These are phyloP conservation scores for Mesodorylaimus sp. DNA, from an alignment of 2,888 invertebrate species.

Conservation along the genomic window DNA sequence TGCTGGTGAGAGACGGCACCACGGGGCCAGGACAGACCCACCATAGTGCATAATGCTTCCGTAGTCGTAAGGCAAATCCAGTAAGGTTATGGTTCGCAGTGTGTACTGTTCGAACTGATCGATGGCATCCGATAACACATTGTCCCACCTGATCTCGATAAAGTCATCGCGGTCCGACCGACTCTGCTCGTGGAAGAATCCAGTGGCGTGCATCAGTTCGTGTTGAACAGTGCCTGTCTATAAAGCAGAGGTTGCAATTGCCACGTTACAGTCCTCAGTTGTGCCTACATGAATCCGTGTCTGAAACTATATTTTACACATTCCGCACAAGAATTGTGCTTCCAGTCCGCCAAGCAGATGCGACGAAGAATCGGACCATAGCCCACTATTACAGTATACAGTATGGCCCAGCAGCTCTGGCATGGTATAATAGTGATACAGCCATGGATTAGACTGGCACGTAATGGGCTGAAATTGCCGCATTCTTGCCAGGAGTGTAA, in stretches of 20 bases:
- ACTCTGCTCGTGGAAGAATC: constrained; percentile 24
- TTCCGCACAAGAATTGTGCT: no score
- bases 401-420: no score
- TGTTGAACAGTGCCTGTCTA: constrained; percentile 18
- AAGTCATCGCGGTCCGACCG: background rate
- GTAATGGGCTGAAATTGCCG: no score
- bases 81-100: background rate
- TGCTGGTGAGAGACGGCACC: constrained; percentile 20
- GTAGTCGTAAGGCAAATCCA: constrained; percentile 3
- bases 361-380: no score
- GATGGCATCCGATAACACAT: background rate
- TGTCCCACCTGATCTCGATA: background rate
- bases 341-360: no score
- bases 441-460: constrained; percentile 9
- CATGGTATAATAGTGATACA: no score
- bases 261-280: no score
- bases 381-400: no score
- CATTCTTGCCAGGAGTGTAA: constrained; percentile 6
- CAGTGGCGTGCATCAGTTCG: constrained; percentile 27
- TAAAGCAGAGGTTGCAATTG: no score
- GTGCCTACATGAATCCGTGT: no score
- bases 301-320: no score
- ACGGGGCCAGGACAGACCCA: no score
- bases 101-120: constrained; percentile 3
- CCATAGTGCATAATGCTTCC: constrained; percentile 4